Base-by-base conservation (phyloP, 2,797 vertebrate genomes). In the Oreonectes daqikongensis region DNA sequence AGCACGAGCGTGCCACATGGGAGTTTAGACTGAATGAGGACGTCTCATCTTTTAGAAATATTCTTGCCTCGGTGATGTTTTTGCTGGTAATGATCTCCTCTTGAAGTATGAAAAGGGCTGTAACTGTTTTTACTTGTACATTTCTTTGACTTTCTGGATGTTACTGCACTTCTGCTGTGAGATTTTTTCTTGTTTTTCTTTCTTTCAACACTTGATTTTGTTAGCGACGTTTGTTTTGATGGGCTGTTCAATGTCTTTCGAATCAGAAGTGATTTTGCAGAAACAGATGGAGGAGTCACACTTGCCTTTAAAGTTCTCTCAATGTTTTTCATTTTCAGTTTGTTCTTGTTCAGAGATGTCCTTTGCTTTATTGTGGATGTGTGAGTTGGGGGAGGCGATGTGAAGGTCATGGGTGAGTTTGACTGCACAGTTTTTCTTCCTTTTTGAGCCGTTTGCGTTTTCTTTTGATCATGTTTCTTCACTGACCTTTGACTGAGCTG, bases 401-500 rank as follows among this genome's bases (percentile, higher is more conserved):
- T 63, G 17, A 69, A 66, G 20, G 32, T 75, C 28, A 32, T 38
- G 22, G 24, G 9, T 0, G 26, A 68, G 2, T 69, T 69, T 57
- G 76, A 57, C 24, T 3, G 81, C 42, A 18, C 42, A 8, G 68
- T 30, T 57, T 17, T 75, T 24, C 38, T 7, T 60, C 35, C 22
- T 48, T 32, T 0, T n/a, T n/a, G n/a, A 15, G 9, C 38, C 63
- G 59, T 42, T 55, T 61, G 57, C 11, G 38, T 4, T 61, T 64
- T 87, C 9, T 8, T 71, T 78, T 24, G 85, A 78, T 79, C 82
- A 74, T 84, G 88, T 71, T 64, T 63, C 65, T 80, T 85, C 5
- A 59, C 78, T 18, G 81, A 87, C 35, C 3, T 84, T 61, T 26
- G 53, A 46, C 9, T 78, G 69, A 14, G 32, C 57, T 79, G 26